Evolutionary conservation across 2,888 invertebrate genomes (phyloP).

Genomic region (Sycophila texana): DNA sequence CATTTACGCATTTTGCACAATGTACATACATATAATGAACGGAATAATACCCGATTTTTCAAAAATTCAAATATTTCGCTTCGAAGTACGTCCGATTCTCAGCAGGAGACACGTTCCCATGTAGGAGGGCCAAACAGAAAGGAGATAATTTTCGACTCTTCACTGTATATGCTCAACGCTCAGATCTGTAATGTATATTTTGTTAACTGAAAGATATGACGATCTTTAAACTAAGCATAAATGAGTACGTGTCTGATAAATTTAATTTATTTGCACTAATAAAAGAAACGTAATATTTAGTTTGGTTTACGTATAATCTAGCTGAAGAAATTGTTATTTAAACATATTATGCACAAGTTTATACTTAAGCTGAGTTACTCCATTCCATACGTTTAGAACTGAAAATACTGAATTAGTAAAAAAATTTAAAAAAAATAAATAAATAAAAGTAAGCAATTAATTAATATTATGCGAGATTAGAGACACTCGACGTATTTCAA

Average conservation of each 20-base stretch:
- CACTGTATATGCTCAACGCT: too few species aligned
- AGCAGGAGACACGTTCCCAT: not conserved
- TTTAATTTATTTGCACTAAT: slow-evolving; percentile 43
- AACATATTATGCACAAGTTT: slow-evolving; percentile 8
- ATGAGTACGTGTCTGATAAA: slow-evolving; percentile 18
- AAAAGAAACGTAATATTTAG: slow-evolving; percentile 11
- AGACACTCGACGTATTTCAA: slow-evolving; percentile 18
- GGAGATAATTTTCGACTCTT: too few species aligned
- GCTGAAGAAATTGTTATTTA: not conserved
- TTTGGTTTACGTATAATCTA: slow-evolving; percentile 18
- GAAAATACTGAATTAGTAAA: slow-evolving; percentile 2
- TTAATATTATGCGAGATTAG: slow-evolving; percentile 3
- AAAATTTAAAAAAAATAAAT: not conserved
- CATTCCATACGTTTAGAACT: slow-evolving; percentile 9
- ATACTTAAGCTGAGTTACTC: slow-evolving; percentile 19
- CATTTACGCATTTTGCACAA: slow-evolving; percentile 10
- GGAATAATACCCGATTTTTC: not conserved
- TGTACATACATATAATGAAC: slow-evolving; percentile 11
- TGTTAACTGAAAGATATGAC: too few species aligned
- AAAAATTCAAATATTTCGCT: not conserved
- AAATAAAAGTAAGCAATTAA: slow-evolving; percentile 5
- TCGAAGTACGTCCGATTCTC: not conserved
- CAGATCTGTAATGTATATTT: too few species aligned
- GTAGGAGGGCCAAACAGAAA: too few species aligned
- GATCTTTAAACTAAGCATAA: slow-evolving; percentile 12